A percentile compares a stretch with the other conserved stretches of the same genome.
Conservation (phyloP, 2,113 vertebrate genomes). For the Telmatochromis sp. region DNA sequence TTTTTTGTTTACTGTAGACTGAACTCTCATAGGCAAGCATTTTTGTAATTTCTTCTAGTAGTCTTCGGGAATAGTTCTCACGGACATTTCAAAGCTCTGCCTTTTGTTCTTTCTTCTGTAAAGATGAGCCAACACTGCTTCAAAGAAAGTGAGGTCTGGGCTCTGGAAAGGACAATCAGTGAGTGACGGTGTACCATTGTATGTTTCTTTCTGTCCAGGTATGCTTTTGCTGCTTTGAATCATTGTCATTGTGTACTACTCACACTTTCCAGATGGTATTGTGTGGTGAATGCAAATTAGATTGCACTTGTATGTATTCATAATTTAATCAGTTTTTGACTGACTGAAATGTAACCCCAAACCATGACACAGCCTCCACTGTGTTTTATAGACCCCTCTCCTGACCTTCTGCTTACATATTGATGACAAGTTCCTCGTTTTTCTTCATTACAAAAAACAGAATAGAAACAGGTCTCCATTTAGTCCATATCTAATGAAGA, state of each 20-base stretch:
- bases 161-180: neutral
- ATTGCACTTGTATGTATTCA: neutral
- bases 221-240: neutral
- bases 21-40: neutral
- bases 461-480: neutral
- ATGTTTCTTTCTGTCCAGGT: neutral
- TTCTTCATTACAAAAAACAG: neutral
- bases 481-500: neutral
- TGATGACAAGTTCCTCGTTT: neutral
- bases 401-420: neutral
- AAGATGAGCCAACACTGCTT: neutral
- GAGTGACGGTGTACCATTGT: neutral
- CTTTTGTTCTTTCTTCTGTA: neutral
- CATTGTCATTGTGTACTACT: neutral
- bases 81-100: neutral
- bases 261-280: neutral
- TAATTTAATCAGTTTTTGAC: neutral
- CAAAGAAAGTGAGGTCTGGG: neutral
- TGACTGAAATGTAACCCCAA: neutral
- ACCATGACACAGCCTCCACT: neutral
- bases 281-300: neutral
- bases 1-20: neutral
- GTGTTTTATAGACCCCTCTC: neutral
- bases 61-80: neutral
- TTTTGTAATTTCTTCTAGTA: neutral